These are phyloP conservation scores for Plecotus auritus DNA, from an alignment of 2,113 vertebrate species.

Conservation along the genomic window DNA sequence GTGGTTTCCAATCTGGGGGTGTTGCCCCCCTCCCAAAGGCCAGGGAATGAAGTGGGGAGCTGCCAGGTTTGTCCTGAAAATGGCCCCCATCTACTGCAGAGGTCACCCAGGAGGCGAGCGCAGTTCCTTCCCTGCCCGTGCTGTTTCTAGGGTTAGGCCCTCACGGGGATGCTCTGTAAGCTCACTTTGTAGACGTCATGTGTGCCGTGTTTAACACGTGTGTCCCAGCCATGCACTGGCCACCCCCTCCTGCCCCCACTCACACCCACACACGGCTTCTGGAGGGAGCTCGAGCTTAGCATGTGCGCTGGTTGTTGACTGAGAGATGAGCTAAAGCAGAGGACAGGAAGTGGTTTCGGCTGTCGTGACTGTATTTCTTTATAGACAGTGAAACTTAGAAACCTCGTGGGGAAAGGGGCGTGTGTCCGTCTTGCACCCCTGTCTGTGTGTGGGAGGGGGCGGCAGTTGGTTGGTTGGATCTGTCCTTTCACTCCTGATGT, in stretches of 20 bases:
- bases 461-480: background rate
- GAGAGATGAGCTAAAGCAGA: background rate
- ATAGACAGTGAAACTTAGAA: background rate
- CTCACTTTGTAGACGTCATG: background rate
- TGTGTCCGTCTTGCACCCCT: background rate
- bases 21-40: constrained; percentile 1
- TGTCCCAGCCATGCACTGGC: background rate
- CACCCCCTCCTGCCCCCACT: background rate
- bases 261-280: background rate
- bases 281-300: background rate
- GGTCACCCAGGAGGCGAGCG: background rate
- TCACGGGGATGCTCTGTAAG: background rate
- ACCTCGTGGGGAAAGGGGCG: background rate
- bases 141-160: background rate
- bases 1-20: background rate
- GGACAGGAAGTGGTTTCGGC: background rate
- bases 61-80: constrained; percentile 26
- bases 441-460: background rate
- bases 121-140: accelerated
- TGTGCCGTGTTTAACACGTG: background rate
- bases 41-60: background rate
- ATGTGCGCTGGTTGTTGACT: background rate
- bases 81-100: background rate
- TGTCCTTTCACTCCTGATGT: background rate
- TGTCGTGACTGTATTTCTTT: background rate